Evolutionary conservation across 2,888 invertebrate genomes (phyloP).

Genomic region (Kryphioiulus occultus): DNA sequence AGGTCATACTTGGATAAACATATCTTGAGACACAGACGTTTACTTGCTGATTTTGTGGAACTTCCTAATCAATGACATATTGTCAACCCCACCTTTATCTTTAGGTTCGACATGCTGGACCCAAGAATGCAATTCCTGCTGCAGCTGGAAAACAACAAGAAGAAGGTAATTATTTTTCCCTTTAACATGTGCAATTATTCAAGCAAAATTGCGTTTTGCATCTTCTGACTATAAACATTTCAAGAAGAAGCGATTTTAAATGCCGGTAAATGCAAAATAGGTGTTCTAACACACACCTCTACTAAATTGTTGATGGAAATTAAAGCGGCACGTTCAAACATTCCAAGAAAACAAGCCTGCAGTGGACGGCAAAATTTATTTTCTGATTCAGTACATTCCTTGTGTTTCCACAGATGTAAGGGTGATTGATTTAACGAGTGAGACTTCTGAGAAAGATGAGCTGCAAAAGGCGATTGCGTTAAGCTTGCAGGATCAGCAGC

Average conservation of each 20-base stretch:
- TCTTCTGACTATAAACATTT: neutral
- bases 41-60: neutral
- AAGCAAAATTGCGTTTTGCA: neutral
- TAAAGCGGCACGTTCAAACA: neutral
- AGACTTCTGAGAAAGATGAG: slow-evolving; percentile 59
- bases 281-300: neutral
- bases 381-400: neutral
- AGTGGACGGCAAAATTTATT: neutral
- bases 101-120: neutral
- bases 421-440: slow-evolving; percentile 58
- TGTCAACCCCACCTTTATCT: too few species aligned
- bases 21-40: neutral
- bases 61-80: too few species aligned
- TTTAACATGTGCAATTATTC: neutral
- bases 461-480: slow-evolving; percentile 64
- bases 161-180: neutral
- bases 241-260: too few species aligned
- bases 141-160: neutral
- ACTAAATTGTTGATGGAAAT: too few species aligned
- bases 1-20: neutral
- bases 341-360: neutral
- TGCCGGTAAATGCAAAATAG: too few species aligned
- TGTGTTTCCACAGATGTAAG: slow-evolving; percentile 49
- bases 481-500: slow-evolving; percentile 62
- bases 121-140: slow-evolving; percentile 6